These are phyloP conservation scores for Periplaneta americana DNA, from an alignment of 1,140 invertebrate genomes.

Conservation along the genomic window DNA sequence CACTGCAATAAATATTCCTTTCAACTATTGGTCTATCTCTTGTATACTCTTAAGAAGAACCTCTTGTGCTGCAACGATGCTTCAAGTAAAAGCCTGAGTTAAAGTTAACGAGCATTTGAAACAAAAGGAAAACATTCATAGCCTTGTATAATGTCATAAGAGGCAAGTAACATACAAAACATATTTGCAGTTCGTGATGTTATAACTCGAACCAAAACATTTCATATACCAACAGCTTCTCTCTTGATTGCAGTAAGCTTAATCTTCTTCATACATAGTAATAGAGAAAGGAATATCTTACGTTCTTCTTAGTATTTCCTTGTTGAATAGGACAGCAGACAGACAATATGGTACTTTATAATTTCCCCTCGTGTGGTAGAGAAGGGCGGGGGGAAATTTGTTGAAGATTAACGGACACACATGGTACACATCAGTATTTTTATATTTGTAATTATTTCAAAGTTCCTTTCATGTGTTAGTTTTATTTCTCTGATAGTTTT, in stretches of 20 bases:
- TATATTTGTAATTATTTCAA: conserved; percentile 4
- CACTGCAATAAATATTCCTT: too few species aligned
- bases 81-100: too few species aligned
- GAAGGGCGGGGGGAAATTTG: neutral
- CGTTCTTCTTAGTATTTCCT: neutral
- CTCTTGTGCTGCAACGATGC: too few species aligned
- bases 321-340: neutral
- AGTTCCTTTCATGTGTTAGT: neutral
- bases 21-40: too few species aligned
- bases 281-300: neutral
- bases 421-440: neutral
- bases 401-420: neutral
- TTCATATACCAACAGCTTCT: neutral
- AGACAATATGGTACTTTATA: neutral
- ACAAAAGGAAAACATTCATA: too few species aligned
- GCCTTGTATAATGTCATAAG: neutral
- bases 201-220: too few species aligned
- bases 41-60: too few species aligned
- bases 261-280: neutral
- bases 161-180: neutral
- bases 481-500: neutral
- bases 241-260: neutral
- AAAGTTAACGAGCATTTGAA: too few species aligned
- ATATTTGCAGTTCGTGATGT: too few species aligned
- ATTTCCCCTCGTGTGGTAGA: neutral